A percentile compares a stretch with the other conserved stretches of the same genome.
Conservation (phyloP, 1,140 invertebrate genomes). For the Pararge aegeria region DNA sequence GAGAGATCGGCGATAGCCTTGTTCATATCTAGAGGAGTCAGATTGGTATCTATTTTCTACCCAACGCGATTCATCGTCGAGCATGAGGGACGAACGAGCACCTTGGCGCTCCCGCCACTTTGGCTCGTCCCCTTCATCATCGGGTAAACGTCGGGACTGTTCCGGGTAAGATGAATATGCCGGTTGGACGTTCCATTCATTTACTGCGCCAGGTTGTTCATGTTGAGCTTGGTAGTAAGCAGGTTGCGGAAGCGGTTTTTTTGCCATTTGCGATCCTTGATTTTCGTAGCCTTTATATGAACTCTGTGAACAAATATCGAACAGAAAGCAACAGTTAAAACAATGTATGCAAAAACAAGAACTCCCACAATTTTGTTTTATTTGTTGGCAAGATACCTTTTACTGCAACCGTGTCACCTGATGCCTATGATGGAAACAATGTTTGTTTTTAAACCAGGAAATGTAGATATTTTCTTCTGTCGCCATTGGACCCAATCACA, state of each 20-base stretch:
- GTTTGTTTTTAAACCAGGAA: too few relatives aligned
- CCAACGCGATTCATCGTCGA: neutral
- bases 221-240: constrained; percentile 9
- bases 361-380: too few relatives aligned
- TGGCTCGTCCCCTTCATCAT: neutral
- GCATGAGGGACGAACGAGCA: neutral
- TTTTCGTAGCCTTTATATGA: constrained; percentile 2
- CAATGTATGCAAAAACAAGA: neutral
- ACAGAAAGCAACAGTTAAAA: neutral
- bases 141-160: neutral
- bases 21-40: neutral
- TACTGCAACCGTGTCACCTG: too few relatives aligned
- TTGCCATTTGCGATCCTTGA: neutral
- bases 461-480: too few relatives aligned
- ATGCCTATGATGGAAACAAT: too few relatives aligned
- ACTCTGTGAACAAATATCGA: constrained; percentile 29
- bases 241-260: neutral
- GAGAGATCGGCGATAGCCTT: neutral
- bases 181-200: constrained; percentile 8
- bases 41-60: neutral
- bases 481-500: too few relatives aligned
- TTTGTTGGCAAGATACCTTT: too few relatives aligned
- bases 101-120: too few relatives aligned
- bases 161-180: neutral
- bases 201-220: constrained; percentile 1